These are phyloP conservation scores for Zhuqinia jingwanae DNA, from an alignment of 2,888 invertebrate species.

Conservation along the genomic window DNA sequence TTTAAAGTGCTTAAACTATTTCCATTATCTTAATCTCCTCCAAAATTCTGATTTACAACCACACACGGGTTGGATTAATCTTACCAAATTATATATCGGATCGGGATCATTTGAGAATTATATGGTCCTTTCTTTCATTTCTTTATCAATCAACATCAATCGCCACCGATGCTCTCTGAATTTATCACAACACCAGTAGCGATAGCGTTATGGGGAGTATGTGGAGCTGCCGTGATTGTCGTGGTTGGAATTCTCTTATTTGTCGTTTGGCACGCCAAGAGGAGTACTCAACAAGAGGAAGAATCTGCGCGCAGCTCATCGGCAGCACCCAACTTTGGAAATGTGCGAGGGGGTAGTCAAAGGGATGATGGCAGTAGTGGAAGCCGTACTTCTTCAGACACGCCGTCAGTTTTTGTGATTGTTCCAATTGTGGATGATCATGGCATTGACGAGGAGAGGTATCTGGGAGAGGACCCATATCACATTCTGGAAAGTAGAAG, in stretches of 20 bases:
- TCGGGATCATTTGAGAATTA: too few relatives aligned
- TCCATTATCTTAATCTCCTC: too few relatives aligned
- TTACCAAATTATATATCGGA: too few relatives aligned
- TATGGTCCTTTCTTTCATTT: too few relatives aligned
- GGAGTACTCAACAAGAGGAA: conserved; percentile 19
- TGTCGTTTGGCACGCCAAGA: conserved; percentile 56
- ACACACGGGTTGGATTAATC: too few relatives aligned
- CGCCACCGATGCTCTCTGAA: conserved; percentile 13
- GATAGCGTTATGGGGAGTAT: conserved; percentile 51
- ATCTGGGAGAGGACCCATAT: conserved; percentile 24
- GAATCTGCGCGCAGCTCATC: conserved; percentile 14
- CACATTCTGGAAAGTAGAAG: conserved; percentile 47
- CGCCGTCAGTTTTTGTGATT: conserved; percentile 19
- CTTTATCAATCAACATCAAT: too few relatives aligned
- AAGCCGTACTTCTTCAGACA: conserved; percentile 13
- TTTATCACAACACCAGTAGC: conserved; percentile 31
- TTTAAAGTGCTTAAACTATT: too few relatives aligned
- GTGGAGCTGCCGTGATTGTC: conserved; percentile 20
- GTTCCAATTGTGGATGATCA: conserved; percentile 21
- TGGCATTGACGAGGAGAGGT: conserved; percentile 55
- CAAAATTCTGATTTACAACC: too few relatives aligned
- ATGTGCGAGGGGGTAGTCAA: background rate
- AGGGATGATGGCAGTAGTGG: background rate
- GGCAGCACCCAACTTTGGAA: background rate
- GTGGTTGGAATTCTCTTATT: conserved; percentile 53